phyloP scores from a whole-genome alignment of 1,140 invertebrate species.

The Octopus bimaculoides region DNA sequence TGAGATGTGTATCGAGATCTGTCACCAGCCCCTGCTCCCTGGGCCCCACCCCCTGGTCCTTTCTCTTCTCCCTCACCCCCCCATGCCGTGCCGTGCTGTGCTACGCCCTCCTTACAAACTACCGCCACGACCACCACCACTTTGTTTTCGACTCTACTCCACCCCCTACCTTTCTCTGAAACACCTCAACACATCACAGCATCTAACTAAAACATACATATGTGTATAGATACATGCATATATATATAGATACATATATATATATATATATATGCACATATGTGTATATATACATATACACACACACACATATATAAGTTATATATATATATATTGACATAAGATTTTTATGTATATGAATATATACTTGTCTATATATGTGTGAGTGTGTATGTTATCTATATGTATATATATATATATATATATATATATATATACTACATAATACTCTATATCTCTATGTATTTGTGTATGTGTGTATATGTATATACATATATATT shows the following conservation, averaged over 20 bases:
- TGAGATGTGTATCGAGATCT: neutral
- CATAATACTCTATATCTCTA: neutral
- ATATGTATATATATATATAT: constrained; percentile 1
- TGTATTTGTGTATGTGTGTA: neutral
- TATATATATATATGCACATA: neutral
- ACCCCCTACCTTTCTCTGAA: neutral
- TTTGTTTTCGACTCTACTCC: neutral
- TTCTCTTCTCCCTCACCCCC: neutral
- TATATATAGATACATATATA: neutral
- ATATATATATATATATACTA: neutral
- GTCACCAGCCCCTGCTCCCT: neutral
- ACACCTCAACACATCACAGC: neutral
- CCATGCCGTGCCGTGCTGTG: neutral
- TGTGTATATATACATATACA: neutral
- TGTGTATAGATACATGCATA: neutral
- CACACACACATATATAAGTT: neutral
- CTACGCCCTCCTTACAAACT: neutral
- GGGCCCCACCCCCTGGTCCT: neutral
- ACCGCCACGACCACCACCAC: neutral
- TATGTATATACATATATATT: neutral
- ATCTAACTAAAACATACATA: neutral
- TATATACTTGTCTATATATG: neutral
- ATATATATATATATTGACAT: neutral
- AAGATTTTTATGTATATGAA: neutral
- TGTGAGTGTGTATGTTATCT: neutral